phyloP scores from a whole-genome alignment of 1,140 invertebrate genomes.

The Drosophila ficusphila region DNA sequence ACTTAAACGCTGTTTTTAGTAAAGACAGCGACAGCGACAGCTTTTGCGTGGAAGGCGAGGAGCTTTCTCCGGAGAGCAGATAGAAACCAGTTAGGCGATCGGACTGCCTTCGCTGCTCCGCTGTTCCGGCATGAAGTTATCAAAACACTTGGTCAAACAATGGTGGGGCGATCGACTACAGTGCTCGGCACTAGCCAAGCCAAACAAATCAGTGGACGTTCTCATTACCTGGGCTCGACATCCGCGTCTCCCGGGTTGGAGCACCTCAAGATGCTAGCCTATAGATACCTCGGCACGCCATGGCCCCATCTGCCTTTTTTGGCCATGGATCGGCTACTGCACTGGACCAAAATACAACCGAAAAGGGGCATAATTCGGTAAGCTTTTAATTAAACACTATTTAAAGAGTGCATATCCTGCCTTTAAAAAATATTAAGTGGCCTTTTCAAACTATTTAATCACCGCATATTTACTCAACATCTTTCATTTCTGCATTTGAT shows the following conservation, averaged over 20 bases:
- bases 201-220: constrained; percentile 55
- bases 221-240: constrained; percentile 47
- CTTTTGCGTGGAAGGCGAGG: constrained; percentile 21
- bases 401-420: too few species aligned
- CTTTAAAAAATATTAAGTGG: too few species aligned
- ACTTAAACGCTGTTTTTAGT: constrained; percentile 43
- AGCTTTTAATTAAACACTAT: too few species aligned
- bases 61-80: constrained; percentile 55
- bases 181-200: constrained; percentile 47
- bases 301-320: constrained; percentile 51
- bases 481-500: too few species aligned
- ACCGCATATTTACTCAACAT: too few species aligned
- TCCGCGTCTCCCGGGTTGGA: constrained; percentile 40
- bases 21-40: constrained; percentile 45
- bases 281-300: constrained; percentile 56
- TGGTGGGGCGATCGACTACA: constrained; percentile 37
- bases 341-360: not conserved
- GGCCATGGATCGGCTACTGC: constrained; percentile 18
- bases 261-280: constrained; percentile 47
- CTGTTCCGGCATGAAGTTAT: constrained; percentile 43
- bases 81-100: constrained; percentile 61
- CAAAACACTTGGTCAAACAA: constrained; percentile 47
- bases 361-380: too few species aligned
- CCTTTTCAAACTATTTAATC: too few species aligned
- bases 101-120: constrained; percentile 5